These are phyloP conservation scores for Podabrus alpinus DNA, from an alignment of 2,888 invertebrate genomes.

Conservation along the genomic window DNA sequence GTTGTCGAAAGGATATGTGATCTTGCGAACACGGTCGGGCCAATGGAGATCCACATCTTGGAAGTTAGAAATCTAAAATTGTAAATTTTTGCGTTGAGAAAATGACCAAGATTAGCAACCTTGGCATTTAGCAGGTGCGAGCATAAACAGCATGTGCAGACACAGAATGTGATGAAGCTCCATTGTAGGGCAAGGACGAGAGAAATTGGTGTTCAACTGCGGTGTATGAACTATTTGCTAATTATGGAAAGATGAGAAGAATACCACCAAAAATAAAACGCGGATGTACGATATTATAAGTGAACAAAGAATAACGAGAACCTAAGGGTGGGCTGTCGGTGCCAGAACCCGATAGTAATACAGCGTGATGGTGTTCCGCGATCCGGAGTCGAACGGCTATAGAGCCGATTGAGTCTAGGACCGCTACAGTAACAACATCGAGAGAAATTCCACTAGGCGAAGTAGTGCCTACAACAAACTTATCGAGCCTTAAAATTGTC, in stretches of 20 bases:
- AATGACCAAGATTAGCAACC: neutral
- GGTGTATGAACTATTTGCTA: neutral
- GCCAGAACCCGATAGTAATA: neutral
- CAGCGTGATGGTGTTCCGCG: too few relatives aligned
- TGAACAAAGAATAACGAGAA: neutral
- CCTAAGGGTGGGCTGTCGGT: too few relatives aligned
- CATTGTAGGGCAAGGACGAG: neutral
- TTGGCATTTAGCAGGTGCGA: neutral
- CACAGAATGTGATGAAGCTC: neutral
- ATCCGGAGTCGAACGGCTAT: too few relatives aligned
- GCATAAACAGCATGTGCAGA: neutral
- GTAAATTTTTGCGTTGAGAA: neutral
- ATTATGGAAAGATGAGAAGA: neutral
- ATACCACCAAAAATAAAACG: neutral
- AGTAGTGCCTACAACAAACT: neutral
- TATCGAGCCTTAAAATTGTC: neutral
- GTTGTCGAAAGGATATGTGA: too few relatives aligned
- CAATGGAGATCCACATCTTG: neutral
- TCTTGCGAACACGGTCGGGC: too few relatives aligned
- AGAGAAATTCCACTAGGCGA: neutral
- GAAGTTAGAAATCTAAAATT: neutral
- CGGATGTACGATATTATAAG: neutral
- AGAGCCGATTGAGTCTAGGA: too few relatives aligned
- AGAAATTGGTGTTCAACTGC: neutral
- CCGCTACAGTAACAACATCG: too few relatives aligned